These are phyloP conservation scores for Sphaeridia pumilis DNA, from an alignment of 2,888 invertebrate species.

Conservation along the genomic window DNA sequence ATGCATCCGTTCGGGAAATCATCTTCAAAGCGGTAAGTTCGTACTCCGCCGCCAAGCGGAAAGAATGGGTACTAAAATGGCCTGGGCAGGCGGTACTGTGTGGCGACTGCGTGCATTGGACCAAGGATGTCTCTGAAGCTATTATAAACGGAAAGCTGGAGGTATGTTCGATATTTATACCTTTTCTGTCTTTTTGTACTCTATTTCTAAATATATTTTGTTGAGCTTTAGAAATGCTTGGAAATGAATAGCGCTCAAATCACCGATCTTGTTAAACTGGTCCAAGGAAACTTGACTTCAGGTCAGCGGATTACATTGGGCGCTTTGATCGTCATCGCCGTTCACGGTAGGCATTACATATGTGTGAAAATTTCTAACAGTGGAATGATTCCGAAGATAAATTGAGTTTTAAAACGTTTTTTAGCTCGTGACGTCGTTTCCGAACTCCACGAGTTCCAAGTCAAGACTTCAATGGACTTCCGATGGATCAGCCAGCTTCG, in stretches of 20 bases:
- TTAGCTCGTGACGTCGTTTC: slow-evolving; percentile 70
- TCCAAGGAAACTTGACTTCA: slow-evolving; percentile 62
- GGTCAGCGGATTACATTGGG: slow-evolving; percentile 74
- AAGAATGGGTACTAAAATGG: slow-evolving; percentile 79
- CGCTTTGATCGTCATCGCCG: slow-evolving; percentile 79
- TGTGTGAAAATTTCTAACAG: neutral
- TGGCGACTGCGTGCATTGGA: slow-evolving; percentile 76
- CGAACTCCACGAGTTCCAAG: slow-evolving; percentile 51
- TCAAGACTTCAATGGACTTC: slow-evolving; percentile 56
- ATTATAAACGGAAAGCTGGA: slow-evolving; percentile 48
- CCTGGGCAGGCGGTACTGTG: slow-evolving; percentile 85
- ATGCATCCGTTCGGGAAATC: slow-evolving; percentile 66
- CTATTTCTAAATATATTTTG: neutral
- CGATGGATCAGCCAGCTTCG: slow-evolving; percentile 78
- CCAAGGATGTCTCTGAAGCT: slow-evolving; percentile 64
- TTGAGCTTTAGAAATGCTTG: slow-evolving; percentile 11
- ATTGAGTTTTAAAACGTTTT: slow-evolving; percentile 12
- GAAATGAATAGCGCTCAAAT: slow-evolving; percentile 50
- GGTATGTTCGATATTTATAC: slow-evolving; percentile 16
- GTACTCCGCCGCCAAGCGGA: slow-evolving; percentile 51
- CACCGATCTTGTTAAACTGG: slow-evolving; percentile 67
- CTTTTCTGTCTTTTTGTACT: neutral
- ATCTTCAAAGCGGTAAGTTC: slow-evolving; percentile 57
- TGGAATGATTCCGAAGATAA: neutral
- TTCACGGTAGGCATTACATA: slow-evolving; percentile 52